phyloP scores from a whole-genome alignment of 2,113 vertebrate genomes.

The Vulpes lagopus region DNA sequence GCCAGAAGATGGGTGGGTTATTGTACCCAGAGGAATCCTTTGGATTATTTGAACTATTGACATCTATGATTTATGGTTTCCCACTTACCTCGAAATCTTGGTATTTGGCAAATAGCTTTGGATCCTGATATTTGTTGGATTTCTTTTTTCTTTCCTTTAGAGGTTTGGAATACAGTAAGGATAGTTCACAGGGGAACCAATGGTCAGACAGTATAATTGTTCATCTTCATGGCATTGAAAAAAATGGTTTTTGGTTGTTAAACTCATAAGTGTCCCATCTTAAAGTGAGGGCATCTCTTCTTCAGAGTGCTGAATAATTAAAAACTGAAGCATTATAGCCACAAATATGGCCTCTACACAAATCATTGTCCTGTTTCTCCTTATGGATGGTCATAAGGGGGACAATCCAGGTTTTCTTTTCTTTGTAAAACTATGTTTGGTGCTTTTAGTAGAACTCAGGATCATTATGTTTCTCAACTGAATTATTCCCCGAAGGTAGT shows the following conservation, averaged over 20 bases:
- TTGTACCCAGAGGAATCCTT: slow-evolving; percentile 67
- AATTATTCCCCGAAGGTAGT: slow-evolving; percentile 27
- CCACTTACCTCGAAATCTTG: slow-evolving; percentile 69
- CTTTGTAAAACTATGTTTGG: not conserved
- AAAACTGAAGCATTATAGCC: slow-evolving; percentile 51
- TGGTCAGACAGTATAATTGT: slow-evolving; percentile 41
- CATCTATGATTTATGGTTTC: slow-evolving; percentile 67
- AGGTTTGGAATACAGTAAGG: not conserved
- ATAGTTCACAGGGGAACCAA: slow-evolving; percentile 40
- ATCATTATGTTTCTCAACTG: not conserved
- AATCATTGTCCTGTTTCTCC: slow-evolving; percentile 34
- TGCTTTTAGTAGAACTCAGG: not conserved
- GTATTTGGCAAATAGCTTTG: slow-evolving; percentile 66
- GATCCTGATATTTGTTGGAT: not conserved
- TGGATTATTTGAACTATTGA: slow-evolving; percentile 68
- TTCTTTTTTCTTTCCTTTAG: slow-evolving; percentile 28
- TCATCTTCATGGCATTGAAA: slow-evolving; percentile 52
- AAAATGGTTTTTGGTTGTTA: slow-evolving; percentile 49
- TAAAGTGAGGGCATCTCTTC: slow-evolving; percentile 23
- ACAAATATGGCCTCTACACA: not conserved
- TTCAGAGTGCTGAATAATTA: slow-evolving; percentile 56
- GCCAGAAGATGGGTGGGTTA: slow-evolving; percentile 57
- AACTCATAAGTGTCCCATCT: slow-evolving; percentile 44
- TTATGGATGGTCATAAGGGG: not conserved
- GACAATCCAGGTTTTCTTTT: slow-evolving; percentile 8